Evolutionary conservation across 2,113 vertebrate genomes (phyloP), one percentile per base, ranked within the genome.

Genomic region (Zapornia atra): DNA sequence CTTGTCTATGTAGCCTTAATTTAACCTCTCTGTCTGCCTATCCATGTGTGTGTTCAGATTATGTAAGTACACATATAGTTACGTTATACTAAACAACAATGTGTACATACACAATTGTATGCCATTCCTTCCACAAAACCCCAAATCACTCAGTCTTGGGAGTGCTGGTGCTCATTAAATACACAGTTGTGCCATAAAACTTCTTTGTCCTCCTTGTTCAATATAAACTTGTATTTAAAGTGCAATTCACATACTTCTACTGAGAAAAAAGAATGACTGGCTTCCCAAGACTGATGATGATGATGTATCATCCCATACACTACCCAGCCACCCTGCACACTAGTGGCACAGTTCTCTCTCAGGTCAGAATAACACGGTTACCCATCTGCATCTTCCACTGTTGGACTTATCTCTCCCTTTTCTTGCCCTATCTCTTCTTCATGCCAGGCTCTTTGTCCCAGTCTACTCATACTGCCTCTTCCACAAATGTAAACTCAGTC

Each of bases 281-380:
- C 40, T 79, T 76, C 25, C 36, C 33, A 51, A 17, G 1, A 42
- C 12, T 20, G 11, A 34, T 42, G 48, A 34, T 42, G 12, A 26
- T 3, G 4, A 38, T 64, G 48, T 31, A 19, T 3, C 34, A 48
- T 9, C 40, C 28, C 1, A 18, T 6, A 7, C 16, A 6, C 3
- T 7, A 40, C 69, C 11, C 70, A 78, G 5, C 0, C 16, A 29
- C 9, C 11, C 33, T 46, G 53, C 31, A 22, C 64, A 29, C 8
- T 11, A 26, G 66, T 20, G 28, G 42, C 81, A 51, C 29, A 79
- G 73, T 51, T 59, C 54, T 42, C 71, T 14, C 2, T 4, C 50
- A 33, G 34, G 28, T 44, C 54, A 66, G 54, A 91, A 11, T 2
- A n/a, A 16, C 42, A 66, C 13, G 4, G 0, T 57, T 61, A 61